phyloP scores from a whole-genome alignment of 2,113 vertebrate species.

The Anolis carolinensis region DNA sequence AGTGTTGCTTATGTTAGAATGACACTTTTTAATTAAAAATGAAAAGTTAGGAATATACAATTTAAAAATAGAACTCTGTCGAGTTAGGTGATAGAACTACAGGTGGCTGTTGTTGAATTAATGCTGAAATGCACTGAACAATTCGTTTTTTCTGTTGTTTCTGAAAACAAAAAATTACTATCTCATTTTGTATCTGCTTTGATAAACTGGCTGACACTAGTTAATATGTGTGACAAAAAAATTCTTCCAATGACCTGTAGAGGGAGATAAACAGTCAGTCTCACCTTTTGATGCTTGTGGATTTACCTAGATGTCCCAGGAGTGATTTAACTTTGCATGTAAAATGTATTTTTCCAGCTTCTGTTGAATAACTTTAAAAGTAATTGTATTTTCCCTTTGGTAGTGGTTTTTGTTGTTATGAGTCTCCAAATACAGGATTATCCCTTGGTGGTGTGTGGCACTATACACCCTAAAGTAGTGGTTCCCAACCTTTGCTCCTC shows the following conservation, averaged over 20 bases:
- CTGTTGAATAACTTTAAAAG: too few species aligned
- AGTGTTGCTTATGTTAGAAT: constrained; percentile 72
- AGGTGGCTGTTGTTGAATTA: constrained; percentile 1
- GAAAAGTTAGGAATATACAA: constrained; percentile 64
- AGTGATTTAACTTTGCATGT: too few species aligned
- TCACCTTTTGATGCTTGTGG: background rate
- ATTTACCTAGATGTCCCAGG: too few species aligned
- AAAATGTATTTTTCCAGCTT: too few species aligned
- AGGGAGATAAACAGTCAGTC: background rate
- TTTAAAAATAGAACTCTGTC: constrained; percentile 46
- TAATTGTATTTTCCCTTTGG: too few species aligned
- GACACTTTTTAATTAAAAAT: constrained; percentile 61
- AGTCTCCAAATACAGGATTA: too few species aligned
- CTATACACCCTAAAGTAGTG: too few species aligned
- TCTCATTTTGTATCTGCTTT: constrained; percentile 3
- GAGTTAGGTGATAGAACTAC: constrained; percentile 4
- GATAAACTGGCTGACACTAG: background rate
- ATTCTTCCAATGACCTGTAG: background rate
- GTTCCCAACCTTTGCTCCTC: too few species aligned
- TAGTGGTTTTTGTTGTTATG: too few species aligned
- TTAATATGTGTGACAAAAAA: background rate
- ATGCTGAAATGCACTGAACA: background rate
- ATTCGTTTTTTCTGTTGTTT: background rate
- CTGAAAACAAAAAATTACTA: constrained; percentile 16
- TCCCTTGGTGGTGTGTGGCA: too few species aligned